These are phyloP conservation scores for Cancer borealis DNA, from an alignment of 2,888 invertebrate genomes.

Conservation along the genomic window DNA sequence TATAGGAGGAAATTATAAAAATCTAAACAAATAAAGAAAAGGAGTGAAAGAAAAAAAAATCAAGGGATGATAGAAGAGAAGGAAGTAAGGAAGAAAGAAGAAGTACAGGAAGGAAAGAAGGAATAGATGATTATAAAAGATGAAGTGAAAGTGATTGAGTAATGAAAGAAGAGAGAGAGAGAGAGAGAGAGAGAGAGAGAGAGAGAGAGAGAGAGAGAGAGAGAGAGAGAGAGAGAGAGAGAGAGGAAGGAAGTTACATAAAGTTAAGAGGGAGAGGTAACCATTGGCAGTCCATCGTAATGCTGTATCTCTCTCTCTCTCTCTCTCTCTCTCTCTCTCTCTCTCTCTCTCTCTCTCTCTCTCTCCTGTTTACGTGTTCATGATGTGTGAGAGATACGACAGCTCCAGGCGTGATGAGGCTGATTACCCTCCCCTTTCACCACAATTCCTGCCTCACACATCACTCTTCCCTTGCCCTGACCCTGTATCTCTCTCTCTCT, in stretches of 20 bases:
- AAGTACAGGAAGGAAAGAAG: constrained; percentile 1
- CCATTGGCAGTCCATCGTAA: neutral
- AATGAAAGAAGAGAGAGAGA: neutral
- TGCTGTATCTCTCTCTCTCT: neutral
- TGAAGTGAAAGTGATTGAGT: neutral
- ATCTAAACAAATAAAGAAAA: neutral
- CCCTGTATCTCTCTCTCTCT: neutral
- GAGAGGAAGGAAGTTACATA: neutral
- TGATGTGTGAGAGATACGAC: constrained; percentile 8
- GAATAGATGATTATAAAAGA: neutral
- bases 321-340: neutral
- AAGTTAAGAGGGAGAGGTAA: neutral
- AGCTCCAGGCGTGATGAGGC: constrained; percentile 11
- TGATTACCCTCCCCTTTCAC: constrained; percentile 10
- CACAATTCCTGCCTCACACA: neutral
- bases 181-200: constrained; percentile 20
- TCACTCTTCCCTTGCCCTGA: neutral
- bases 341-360: constrained; percentile 20
- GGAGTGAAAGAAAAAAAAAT: neutral
- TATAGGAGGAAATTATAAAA: neutral
- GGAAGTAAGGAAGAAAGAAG: neutral
- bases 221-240: constrained; percentile 20
- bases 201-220: no score
- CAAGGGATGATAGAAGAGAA: neutral
- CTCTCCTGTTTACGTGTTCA: neutral